Evolutionary conservation across 2,113 vertebrate species (phyloP).

Genomic region (Sapajus apella): DNA sequence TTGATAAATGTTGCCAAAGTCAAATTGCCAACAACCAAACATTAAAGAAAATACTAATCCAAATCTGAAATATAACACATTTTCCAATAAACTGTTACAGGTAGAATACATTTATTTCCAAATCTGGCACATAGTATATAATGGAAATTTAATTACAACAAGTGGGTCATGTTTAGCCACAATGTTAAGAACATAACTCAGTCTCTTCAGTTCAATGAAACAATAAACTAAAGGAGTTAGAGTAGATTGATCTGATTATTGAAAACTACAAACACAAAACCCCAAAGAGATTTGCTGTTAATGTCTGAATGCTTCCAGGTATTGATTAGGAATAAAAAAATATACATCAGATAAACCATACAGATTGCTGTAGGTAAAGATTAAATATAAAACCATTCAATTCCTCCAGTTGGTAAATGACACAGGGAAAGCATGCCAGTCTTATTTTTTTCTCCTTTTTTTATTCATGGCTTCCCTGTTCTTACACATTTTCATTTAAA

Average conservation of each 20-base stretch:
- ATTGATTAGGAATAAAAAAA: conserved; percentile 15
- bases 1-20: not conserved
- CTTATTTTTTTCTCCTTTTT: not conserved
- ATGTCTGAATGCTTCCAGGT: not conserved
- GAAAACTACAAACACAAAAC: not conserved
- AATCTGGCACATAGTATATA: not conserved
- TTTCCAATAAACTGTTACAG: not conserved
- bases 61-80: not conserved
- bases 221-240: not conserved
- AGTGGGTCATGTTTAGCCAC: not conserved
- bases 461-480: not conserved
- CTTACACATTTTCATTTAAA: not conserved
- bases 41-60: not conserved
- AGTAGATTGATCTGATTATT: not conserved
- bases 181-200: not conserved
- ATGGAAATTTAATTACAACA: not conserved
- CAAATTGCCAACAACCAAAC: not conserved
- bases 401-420: not conserved
- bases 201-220: not conserved
- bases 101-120: not conserved
- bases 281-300: not conserved
- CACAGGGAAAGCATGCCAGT: not conserved
- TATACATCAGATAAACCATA: not conserved
- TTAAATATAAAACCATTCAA: not conserved
- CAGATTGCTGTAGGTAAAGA: not conserved